A percentile compares a stretch with the other conserved stretches of the same genome.
Evolutionary conservation across 2,888 invertebrate genomes (phyloP).

Genomic region (Caradrina kadenii): DNA sequence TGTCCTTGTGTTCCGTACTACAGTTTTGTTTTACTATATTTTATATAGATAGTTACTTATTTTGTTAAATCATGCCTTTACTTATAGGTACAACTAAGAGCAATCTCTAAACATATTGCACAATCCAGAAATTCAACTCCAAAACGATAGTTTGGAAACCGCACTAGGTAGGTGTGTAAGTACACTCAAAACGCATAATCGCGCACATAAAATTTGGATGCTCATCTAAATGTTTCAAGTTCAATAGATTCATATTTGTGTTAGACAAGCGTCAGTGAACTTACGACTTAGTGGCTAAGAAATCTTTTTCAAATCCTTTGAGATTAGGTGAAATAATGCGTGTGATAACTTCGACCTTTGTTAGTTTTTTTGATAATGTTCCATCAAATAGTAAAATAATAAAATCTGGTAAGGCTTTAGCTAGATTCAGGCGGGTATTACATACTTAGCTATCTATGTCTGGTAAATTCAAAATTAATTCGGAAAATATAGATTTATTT

Average conservation of each 20-base stretch:
- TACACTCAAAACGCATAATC: background rate
- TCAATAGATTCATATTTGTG: conserved; percentile 24
- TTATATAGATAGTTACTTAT: too few species aligned
- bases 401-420: background rate
- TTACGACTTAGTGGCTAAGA: conserved; percentile 10
- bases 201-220: background rate
- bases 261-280: conserved; percentile 11
- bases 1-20: conserved; percentile 10
- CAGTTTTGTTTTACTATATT: background rate
- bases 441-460: background rate
- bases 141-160: background rate
- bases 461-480: background rate
- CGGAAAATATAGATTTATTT: background rate
- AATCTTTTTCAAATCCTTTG: conserved; percentile 29
- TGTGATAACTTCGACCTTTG: conserved; percentile 26
- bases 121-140: too few species aligned
- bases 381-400: conserved; percentile 20
- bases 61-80: too few species aligned
- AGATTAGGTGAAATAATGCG: conserved; percentile 40
- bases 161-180: background rate
- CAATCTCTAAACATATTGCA: too few species aligned
- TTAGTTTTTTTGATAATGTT: conserved; percentile 19
- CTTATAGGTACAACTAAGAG: too few species aligned
- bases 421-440: background rate
- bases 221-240: conserved; percentile 4